These are phyloP conservation scores for Diarsia dahlii DNA, from an alignment of 2,888 invertebrate species.

Conservation along the genomic window DNA sequence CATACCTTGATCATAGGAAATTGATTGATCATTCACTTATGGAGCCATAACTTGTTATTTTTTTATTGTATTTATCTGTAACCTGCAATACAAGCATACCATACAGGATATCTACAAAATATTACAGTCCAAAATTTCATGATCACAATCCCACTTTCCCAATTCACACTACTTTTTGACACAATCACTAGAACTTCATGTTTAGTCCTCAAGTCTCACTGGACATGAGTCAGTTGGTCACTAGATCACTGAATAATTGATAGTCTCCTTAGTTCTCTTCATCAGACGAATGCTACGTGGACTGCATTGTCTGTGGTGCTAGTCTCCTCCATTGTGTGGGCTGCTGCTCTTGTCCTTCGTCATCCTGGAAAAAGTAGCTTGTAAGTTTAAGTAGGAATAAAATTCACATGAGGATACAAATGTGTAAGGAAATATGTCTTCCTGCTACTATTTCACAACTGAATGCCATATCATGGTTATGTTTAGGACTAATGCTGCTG, in stretches of 20 bases:
- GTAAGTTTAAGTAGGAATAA: neutral
- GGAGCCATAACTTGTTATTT: too few species aligned
- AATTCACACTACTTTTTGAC: constrained; percentile 12
- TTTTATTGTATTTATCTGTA: neutral
- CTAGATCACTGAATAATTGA: constrained; percentile 29
- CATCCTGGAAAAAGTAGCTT: constrained; percentile 75
- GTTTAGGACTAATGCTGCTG: neutral
- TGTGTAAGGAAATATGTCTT: neutral
- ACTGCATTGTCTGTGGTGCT: constrained; percentile 84
- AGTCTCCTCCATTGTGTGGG: constrained; percentile 85
- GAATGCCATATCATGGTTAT: neutral
- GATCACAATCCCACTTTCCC: neutral
- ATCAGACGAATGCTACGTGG: constrained; percentile 77
- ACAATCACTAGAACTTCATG: constrained; percentile 34
- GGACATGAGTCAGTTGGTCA: constrained; percentile 23
- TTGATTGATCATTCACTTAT: neutral
- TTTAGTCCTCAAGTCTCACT: neutral
- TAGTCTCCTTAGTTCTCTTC: constrained; percentile 31
- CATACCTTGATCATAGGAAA: neutral
- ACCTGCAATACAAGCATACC: neutral
- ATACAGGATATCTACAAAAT: neutral
- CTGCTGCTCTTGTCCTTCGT: constrained; percentile 78
- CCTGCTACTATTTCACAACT: neutral
- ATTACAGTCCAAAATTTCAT: constrained; percentile 4
- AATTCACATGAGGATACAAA: neutral